phyloP scores from a whole-genome alignment of 2,113 vertebrate genomes.

The Myiagra hebetior region DNA sequence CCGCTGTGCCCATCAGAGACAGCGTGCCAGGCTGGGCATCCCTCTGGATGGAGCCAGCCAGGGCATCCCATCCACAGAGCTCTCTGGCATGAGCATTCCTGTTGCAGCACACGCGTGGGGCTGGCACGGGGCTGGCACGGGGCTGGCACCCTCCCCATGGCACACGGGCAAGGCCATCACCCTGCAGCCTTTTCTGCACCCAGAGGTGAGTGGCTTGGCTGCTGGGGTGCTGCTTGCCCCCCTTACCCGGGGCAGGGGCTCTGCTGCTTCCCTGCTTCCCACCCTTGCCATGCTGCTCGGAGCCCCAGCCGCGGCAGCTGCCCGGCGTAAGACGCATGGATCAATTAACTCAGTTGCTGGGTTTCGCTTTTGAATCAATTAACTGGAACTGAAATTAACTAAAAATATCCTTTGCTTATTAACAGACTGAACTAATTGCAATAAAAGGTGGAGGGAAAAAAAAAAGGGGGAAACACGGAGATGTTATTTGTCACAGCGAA shows the following conservation, averaged over 20 bases:
- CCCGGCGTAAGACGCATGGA: conserved; percentile 57
- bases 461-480: not conserved
- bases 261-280: not conserved
- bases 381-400: conserved; percentile 68
- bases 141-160: not conserved
- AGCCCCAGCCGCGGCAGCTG: conserved; percentile 17
- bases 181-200: not conserved
- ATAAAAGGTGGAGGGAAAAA: not conserved
- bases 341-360: conserved; percentile 64
- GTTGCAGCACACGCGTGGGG: accelerated
- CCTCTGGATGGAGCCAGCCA: not conserved
- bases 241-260: accelerated
- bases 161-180: accelerated
- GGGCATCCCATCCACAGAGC: accelerated
- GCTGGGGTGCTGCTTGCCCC: not conserved
- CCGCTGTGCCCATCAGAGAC: accelerated
- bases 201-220: not conserved
- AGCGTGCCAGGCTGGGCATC: not conserved
- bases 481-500: conserved; percentile 11
- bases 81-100: not conserved
- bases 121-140: accelerated
- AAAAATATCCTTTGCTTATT: conserved; percentile 68
- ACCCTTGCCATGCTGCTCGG: not conserved
- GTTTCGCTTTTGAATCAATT: conserved; percentile 66
- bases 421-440: conserved; percentile 63